Evolutionary conservation across 2,888 invertebrate genomes (phyloP), one percentile per base, ranked within the genome.

Genomic region (Litoditis marina): DNA sequence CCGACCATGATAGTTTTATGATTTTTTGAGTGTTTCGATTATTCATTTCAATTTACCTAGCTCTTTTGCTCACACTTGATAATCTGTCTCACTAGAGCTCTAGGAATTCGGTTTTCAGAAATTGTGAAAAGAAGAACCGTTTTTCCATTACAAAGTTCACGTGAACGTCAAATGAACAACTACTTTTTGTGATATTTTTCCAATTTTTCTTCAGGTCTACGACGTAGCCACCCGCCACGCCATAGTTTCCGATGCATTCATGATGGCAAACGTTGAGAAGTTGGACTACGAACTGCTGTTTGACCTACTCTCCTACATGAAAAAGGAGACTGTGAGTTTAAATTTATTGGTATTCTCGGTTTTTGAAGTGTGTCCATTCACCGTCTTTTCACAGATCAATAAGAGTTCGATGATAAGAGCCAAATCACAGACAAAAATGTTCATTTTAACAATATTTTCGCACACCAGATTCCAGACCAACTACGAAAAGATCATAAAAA

Each of bases 161-260:
- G 13, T 39, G 39, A 13, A 36, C 36, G 11, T 36, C 36, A 36
- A 22, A 11, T 4, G 42, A 42, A 44, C 27, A 22, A 44, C 7
- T 34, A 13, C 34, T 7, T 3, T 19, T 13, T 25, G 7, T 28
- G n/a, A n/a, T n/a, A n/a, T n/a, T 42, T 59, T 36, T 31, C 2
- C 13, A 8, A 6, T 51, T n/a, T n/a, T n/a, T n/a, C n/a, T 69
- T 51, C 57, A 71, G 68, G 52, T 56, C 44, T 63, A 66, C 42
- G 60, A 65, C 1, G 32, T 60, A 2, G 58, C 59, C 31, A 72
- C 73, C 3, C 65, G 75, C 3, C 62, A 64, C 32, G 67, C 72
- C n/a, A 25, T 76, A 3, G 65, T 76, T 32, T 67, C 68, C 5
- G 76, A 76, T 52, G 60, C 71, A 0, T 76, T 74, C 36, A 65